Evolutionary conservation across 1,140 invertebrate species (phyloP).

Genomic region (Theocolax elegans): DNA sequence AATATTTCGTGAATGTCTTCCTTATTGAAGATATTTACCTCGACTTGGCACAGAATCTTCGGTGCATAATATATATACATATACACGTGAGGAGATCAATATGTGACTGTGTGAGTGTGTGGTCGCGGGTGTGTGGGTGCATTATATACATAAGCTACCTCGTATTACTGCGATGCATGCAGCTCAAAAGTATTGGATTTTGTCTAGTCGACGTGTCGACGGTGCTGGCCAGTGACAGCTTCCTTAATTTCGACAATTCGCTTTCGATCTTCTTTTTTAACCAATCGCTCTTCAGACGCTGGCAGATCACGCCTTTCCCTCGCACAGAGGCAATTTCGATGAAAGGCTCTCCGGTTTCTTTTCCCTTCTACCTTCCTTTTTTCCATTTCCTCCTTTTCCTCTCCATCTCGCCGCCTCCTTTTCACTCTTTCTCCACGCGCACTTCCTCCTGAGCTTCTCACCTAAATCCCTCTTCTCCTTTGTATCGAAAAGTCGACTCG

Average conservation of each 20-base stretch:
- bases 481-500: neutral
- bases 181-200: slow-evolving; percentile 45
- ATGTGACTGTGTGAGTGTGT: too few species aligned
- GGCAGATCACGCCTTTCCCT: slow-evolving; percentile 5
- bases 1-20: too few species aligned
- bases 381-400: neutral
- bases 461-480: neutral
- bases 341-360: slow-evolving; percentile 23
- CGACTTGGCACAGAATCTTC: too few species aligned
- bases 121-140: too few species aligned
- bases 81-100: too few species aligned
- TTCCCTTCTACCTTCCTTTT: neutral
- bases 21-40: too few species aligned
- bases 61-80: too few species aligned
- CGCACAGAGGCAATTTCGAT: slow-evolving; percentile 30
- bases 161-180: too few species aligned
- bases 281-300: slow-evolving; percentile 13
- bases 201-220: slow-evolving; percentile 7
- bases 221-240: slow-evolving; percentile 39
- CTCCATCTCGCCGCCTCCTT: neutral
- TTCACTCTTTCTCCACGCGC: neutral
- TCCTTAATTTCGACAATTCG: slow-evolving; percentile 45
- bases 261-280: slow-evolving; percentile 36
- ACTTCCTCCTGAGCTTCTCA: neutral
- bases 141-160: too few species aligned